Evolutionary conservation across 2,888 invertebrate genomes (phyloP).

Genomic region (Eustalomyia histrio): DNA sequence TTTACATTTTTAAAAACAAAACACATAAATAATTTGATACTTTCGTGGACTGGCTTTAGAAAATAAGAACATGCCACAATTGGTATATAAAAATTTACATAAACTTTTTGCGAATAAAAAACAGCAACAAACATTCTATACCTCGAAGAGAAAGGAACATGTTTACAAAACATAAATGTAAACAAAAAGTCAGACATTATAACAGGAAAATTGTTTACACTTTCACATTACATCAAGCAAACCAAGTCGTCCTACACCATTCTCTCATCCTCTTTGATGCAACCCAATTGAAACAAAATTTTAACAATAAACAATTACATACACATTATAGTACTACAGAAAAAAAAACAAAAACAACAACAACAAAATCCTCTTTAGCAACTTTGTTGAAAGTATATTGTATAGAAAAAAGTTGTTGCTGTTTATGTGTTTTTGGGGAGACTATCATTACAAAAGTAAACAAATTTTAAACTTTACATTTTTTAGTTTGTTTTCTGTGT

Average conservation of each 20-base stretch:
- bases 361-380: constrained; percentile 51
- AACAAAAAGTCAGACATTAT: constrained; percentile 62
- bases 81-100: constrained; percentile 55
- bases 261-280: neutral
- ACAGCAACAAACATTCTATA: neutral
- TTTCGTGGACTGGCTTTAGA: neutral
- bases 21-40: too few species aligned
- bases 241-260: neutral
- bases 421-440: constrained; percentile 22
- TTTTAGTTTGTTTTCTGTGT: neutral
- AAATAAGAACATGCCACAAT: constrained; percentile 59
- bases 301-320: constrained; percentile 14
- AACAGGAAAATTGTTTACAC: constrained; percentile 65
- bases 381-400: constrained; percentile 52
- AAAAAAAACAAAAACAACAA: constrained; percentile 19
- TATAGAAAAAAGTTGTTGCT: constrained; percentile 18
- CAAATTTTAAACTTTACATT: constrained; percentile 54
- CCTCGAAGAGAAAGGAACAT: constrained; percentile 14
- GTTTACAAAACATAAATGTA: constrained; percentile 44
- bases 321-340: constrained; percentile 22
- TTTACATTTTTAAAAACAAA: too few species aligned
- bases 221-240: constrained; percentile 56
- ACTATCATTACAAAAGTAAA: constrained; percentile 62
- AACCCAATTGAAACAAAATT: constrained; percentile 1
- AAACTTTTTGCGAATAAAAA: constrained; percentile 36